A percentile compares a stretch with the other conserved stretches of the same genome.
These are phyloP conservation scores for Vicugna pacos DNA, from an alignment of 2,113 vertebrate genomes.

Conservation along the genomic window DNA sequence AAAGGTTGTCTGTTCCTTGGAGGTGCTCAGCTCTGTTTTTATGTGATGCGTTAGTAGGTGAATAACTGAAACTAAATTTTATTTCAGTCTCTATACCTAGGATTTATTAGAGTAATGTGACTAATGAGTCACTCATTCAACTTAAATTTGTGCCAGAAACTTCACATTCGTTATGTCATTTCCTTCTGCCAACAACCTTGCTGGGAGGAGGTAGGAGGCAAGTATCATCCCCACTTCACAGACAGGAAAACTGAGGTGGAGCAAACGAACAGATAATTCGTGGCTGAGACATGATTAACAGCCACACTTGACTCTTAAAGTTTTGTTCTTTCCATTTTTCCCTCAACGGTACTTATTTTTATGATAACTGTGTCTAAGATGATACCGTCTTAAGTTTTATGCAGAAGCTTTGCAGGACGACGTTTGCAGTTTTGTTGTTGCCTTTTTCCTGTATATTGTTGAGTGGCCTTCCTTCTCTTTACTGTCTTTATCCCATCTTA, in stretches of 20 bases:
- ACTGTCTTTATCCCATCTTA: neutral
- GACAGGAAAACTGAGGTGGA: neutral
- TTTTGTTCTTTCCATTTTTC: neutral
- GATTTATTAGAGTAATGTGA: neutral
- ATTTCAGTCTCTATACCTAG: neutral
- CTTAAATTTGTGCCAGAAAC: neutral
- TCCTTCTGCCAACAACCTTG: neutral
- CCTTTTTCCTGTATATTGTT: neutral
- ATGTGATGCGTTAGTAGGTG: neutral
- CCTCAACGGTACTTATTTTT: neutral
- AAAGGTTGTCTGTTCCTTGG: neutral
- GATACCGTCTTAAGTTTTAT: neutral
- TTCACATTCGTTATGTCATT: neutral
- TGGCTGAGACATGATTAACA: neutral
- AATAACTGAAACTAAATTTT: neutral
- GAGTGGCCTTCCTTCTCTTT: neutral
- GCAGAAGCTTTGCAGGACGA: neutral
- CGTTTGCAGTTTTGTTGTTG: neutral
- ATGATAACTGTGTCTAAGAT: neutral
- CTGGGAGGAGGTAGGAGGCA: neutral
- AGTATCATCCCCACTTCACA: neutral
- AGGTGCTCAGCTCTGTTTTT: neutral
- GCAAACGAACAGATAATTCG: neutral
- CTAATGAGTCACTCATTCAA: neutral
- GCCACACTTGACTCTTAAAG: neutral